Base-by-base conservation (phyloP, 1,140 invertebrate species). In the Magallana gigas region DNA sequence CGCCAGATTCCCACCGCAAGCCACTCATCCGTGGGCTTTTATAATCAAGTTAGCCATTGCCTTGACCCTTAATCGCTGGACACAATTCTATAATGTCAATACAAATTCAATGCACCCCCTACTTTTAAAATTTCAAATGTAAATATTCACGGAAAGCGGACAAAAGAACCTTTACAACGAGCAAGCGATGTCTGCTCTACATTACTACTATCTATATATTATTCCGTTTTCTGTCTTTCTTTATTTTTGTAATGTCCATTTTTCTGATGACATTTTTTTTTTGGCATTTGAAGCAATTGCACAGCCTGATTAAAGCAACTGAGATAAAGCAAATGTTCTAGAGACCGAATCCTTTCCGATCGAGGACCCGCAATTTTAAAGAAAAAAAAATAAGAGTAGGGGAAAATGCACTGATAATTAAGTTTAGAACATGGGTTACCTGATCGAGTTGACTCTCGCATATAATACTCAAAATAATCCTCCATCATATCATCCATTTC, bases 381-480 rank as follows among this genome's bases (percentile, higher is more conserved):
- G 36, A 48, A 48, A 48, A 48, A 48, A 48, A 48, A 48, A 48
- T 48, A 48, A 48, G 2, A 48, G 23, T 48, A 2, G 36, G 36
- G 36, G 36, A 48, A 48, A 48, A 48, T 48, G 36, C 36, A 48
- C 36, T 48, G 36, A 48, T 16, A n/a, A 62, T 62, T 12, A 62
- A 12, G n/a, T 62, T n/a, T 12, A 11, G 12, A 62, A 62, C 11
- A 62, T 62, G 12, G n/a, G 8, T 76, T 76, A 76, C 68, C 68
- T 76, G 68, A 76, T 29, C 36, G 68, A 29, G 18, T 76, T 18
- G 68, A 29, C 36, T 76, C 68, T 76, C 14, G 9, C 23, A 76
- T 36, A 29, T 76, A 76, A 76, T 12, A 76, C 12, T 76, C 68
- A 36, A 76, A 76, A 76, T 76, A 76, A 29, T 76, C 68, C 18